Evolutionary conservation across 2,888 invertebrate species (phyloP).

Genomic region (Aleiodes testaceus): DNA sequence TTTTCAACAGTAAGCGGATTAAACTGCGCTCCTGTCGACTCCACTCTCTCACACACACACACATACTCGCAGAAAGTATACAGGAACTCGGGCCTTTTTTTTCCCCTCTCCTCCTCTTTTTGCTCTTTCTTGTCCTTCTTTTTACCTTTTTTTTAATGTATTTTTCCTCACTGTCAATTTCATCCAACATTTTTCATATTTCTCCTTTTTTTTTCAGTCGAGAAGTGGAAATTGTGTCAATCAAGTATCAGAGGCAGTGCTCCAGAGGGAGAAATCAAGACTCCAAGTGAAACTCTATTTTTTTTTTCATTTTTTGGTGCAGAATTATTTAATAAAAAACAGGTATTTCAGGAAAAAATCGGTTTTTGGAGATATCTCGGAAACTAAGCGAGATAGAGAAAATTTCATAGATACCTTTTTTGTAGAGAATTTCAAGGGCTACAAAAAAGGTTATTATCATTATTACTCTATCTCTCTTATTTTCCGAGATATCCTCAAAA

Average conservation of each 20-base stretch:
- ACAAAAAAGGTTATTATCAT: too few species aligned
- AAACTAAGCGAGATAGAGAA: too few species aligned
- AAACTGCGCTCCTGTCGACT: conserved; percentile 51
- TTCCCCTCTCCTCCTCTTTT: too few species aligned
- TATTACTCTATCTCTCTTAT: too few species aligned
- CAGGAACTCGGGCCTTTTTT: conserved; percentile 57
- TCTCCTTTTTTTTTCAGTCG: too few species aligned
- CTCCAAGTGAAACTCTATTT: conserved; percentile 4
- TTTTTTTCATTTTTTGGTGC: not conserved
- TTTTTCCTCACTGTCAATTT: conserved; percentile 47
- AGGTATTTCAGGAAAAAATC: too few species aligned
- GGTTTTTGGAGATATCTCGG: too few species aligned
- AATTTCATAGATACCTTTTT: too few species aligned
- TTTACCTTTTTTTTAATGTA: conserved; percentile 16
- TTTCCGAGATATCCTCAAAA: too few species aligned
- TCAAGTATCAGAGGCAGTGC: conserved; percentile 2
- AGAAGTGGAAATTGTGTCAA: conserved; percentile 58
- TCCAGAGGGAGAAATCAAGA: conserved; percentile 11
- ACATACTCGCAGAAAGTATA: conserved; percentile 30
- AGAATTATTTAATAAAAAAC: too few species aligned
- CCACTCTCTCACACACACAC: not conserved
- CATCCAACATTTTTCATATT: conserved; percentile 46
- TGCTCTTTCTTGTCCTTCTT: too few species aligned
- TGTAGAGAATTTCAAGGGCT: too few species aligned
- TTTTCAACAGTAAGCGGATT: conserved; percentile 62